Percentiles rank a stretch among this genome's conserved stretches.
Evolutionary conservation across 2,113 vertebrate genomes (phyloP).

Genomic region (Ivindomyrus marchei): DNA sequence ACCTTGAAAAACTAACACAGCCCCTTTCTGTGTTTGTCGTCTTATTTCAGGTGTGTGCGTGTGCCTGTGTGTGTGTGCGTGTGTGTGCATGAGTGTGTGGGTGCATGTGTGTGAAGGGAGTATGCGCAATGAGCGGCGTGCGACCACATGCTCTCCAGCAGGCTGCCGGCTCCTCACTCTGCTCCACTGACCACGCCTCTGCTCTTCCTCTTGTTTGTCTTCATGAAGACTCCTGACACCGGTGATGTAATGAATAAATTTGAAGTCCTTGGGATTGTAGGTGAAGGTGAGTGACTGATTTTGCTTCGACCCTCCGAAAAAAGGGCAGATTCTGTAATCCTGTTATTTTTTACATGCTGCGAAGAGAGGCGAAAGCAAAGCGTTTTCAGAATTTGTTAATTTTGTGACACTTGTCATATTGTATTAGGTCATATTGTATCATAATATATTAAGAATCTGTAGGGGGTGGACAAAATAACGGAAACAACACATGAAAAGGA

Average conservation of each 20-base stretch:
- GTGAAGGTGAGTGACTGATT: slow-evolving; percentile 84
- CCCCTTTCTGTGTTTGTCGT: not conserved
- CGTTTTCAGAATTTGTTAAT: not conserved
- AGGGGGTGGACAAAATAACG: not conserved
- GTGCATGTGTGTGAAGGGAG: slow-evolving; percentile 2
- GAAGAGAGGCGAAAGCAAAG: not conserved
- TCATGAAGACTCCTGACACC: slow-evolving; percentile 94
- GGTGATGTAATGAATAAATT: slow-evolving; percentile 99
- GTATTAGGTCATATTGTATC: not conserved
- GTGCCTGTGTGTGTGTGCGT: slow-evolving; percentile 10
- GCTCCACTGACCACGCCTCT: slow-evolving; percentile 37
- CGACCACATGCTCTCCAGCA: slow-evolving; percentile 37
- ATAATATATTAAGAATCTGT: not conserved
- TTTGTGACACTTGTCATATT: not conserved
- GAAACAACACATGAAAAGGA: not conserved
- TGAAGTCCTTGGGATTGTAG: slow-evolving; percentile 99
- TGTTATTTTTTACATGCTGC: not conserved
- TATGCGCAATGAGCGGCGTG: slow-evolving; percentile 20
- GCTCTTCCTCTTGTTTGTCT: slow-evolving; percentile 71
- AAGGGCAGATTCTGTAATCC: not conserved
- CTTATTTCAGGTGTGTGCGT: not conserved
- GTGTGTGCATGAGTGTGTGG: slow-evolving; percentile 11
- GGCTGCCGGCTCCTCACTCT: slow-evolving; percentile 57
- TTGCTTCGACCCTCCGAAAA: not conserved
- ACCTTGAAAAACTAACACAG: not conserved